Conservation (phyloP, 2,797 vertebrate genomes). For the Acanthopagrus latus region DNA sequence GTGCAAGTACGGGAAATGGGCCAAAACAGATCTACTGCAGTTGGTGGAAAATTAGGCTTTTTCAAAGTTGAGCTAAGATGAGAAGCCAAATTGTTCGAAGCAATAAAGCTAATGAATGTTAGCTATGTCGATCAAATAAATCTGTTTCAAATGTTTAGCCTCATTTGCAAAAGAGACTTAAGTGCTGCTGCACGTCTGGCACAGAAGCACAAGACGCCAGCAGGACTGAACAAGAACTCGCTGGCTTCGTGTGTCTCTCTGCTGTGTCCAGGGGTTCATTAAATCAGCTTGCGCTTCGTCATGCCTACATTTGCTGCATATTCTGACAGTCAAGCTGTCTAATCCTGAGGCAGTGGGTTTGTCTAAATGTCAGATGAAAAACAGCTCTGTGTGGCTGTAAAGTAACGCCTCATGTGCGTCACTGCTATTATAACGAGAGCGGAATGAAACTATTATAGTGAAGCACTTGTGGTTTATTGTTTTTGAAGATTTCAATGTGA, state of each 20-base stretch:
- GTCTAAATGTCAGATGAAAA: background rate
- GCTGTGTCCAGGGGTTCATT: background rate
- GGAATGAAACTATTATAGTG: background rate
- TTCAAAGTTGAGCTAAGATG: constrained; percentile 1
- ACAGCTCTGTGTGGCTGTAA: background rate
- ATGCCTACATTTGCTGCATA: background rate
- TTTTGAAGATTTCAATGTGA: background rate
- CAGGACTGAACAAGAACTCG: background rate
- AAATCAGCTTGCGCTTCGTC: background rate
- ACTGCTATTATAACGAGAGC: background rate
- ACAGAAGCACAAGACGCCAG: background rate
- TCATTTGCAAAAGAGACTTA: background rate
- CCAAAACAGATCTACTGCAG: background rate
- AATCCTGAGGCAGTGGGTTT: background rate
- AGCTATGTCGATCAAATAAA: background rate
- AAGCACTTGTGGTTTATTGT: background rate
- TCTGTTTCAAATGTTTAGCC: background rate
- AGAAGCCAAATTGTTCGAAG: constrained; percentile 1
- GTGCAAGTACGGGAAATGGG: background rate
- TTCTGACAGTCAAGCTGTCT: background rate
- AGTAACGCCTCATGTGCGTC: background rate
- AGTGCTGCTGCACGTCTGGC: background rate
- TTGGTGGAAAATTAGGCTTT: background rate
- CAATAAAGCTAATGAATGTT: background rate
- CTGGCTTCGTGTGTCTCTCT: background rate